Base-by-base conservation (phyloP, 2,113 vertebrate genomes). In the Aegotheles bennettii region DNA sequence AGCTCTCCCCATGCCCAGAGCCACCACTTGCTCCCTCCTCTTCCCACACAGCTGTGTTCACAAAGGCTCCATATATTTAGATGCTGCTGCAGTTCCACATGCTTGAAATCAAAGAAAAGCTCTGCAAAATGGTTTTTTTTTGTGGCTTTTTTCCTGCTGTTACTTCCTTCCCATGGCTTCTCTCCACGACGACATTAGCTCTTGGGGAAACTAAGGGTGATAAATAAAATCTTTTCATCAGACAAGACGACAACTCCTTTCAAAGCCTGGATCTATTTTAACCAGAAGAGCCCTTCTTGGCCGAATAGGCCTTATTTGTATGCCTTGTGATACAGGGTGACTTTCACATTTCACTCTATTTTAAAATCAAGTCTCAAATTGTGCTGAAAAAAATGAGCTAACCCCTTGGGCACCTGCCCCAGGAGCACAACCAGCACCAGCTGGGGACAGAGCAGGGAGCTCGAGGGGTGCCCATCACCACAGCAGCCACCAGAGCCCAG, bases 21-120 rank as follows among this genome's bases (percentile, higher is more conserved):
- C 70, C 89, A 47, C 40, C 61, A 3, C 61, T 79, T 7, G 23
- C 77, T 88, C 86, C 82, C 31, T 84, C 80, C 95, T 63, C 7
- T 14, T 7, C 40, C 60, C 8, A 0, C 4, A 0, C 93, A 92
- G 96, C 96, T 96, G 93, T 25, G 1, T 77, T 93, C 77, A 89
- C 91, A 91, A 91, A 95, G 29, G 7, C 87, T 67, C 91, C 7
- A 5, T 50, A 77, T 77, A 91, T 94, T 96, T 92, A 87, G 93
- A 71, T 18, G 56, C 63, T 76, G 79, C 91, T 80, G 89, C 74
- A 33, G 77, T 57, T 77, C 84, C 92, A 87, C 87, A 38, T 43
- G 53, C 79, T 67, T 3, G 23, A 78, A 96, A 91, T 70, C 25
- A 87, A 69, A 88, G 79, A 43, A 82, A 79, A 76, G 70, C 90